Conservation (phyloP, 2,888 invertebrate species). For the Meta bourneti region DNA sequence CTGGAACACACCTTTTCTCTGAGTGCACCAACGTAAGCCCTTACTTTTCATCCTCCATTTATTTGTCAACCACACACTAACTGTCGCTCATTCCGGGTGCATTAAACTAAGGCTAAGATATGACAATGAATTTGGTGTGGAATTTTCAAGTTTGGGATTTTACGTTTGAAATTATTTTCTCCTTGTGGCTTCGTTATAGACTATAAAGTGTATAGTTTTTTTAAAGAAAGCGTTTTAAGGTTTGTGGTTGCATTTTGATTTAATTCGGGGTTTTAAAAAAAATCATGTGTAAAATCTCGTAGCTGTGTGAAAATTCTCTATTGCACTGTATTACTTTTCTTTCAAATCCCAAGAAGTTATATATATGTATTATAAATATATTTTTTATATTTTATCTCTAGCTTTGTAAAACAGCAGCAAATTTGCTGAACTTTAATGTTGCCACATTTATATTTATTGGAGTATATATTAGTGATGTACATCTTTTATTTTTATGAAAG, state of each 20-base stretch:
- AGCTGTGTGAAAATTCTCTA: not conserved
- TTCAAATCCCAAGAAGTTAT: not conserved
- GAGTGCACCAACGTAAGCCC: constrained; percentile 43
- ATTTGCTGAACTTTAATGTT: not conserved
- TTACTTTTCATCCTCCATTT: not conserved
- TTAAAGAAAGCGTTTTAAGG: constrained; percentile 22
- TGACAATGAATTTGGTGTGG: constrained; percentile 30
- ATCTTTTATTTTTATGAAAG: not conserved
- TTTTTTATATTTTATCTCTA: not conserved
- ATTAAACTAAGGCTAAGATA: constrained; percentile 17
- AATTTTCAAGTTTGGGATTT: not conserved
- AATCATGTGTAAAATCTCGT: not conserved
- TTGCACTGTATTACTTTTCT: not conserved
- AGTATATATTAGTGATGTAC: not conserved
- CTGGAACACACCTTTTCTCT: constrained; percentile 52
- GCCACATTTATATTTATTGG: not conserved
- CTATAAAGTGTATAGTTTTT: not conserved
- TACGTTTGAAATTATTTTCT: not conserved
- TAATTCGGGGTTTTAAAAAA: not conserved
- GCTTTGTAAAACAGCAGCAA: not conserved
- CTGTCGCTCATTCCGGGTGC: constrained; percentile 73
- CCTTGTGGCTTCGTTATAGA: not conserved
- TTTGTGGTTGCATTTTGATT: not conserved
- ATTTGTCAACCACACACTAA: not conserved
- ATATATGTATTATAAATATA: constrained; percentile 1